Base-by-base conservation (phyloP, 2,113 vertebrate genomes). In the Elachura formosa region DNA sequence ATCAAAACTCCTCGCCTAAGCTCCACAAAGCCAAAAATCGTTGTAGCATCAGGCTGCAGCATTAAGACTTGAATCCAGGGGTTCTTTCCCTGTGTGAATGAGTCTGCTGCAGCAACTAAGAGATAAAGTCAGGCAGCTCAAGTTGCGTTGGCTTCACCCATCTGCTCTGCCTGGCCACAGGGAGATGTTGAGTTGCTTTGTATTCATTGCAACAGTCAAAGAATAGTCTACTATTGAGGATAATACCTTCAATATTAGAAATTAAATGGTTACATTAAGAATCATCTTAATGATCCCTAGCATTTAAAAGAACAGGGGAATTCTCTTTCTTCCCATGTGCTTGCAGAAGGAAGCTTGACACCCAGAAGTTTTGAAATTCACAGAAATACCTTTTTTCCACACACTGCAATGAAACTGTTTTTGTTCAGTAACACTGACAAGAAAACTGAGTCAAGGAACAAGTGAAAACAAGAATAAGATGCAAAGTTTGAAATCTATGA, bases 51-150 rank as follows among this genome's bases (percentile, higher is more conserved):
- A 51, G 45, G 31, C 31, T 91, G 24, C 58, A 87, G 58, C 45
- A 69, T 28, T 56, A 80, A 41, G n/a, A 40, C 62, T 3, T 18
- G 10, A 48, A 86, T 11, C 24, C 64, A 36, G 59, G 66, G 14
- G 10, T 29, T 54, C 34, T 34, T 21, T 16, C 51, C 34, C n/a
- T 34, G 15, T 0, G 0, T 14, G 26, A 46, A 10, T 13, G 29
- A 72, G 29, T 59, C 6, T 46, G 33, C 33, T 41, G n/a, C n/a
- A 79, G 54, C 67, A 84, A 3, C 62, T 18, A 7, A 55, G 61
- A 69, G 61, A 67, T 24, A 19, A 26, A 16, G n/a, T 0, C 9
- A 2, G 8, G 24, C 74, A 75, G 17, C 52, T 19, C 17, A 72
- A 7, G 22, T 5, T 68, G 48, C 31, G 16, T 7, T 12, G 14